Percentiles rank a stretch among this genome's conserved stretches.
Conservation (phyloP, 1,140 invertebrate species). For the Zaprionus lachaisei region DNA sequence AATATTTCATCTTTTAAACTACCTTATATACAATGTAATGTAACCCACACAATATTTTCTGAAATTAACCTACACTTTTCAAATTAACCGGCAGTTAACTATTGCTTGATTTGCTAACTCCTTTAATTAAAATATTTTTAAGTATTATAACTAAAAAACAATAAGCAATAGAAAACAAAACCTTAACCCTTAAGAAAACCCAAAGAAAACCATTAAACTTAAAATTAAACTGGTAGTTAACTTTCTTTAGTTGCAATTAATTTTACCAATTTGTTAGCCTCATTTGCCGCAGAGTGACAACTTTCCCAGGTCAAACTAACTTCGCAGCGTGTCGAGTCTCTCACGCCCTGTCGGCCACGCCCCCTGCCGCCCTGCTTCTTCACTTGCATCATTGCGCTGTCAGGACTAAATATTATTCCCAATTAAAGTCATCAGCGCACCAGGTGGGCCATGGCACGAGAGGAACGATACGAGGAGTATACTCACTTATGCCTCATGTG, state of each 20-base stretch:
- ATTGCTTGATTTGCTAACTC: not conserved
- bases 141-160: not conserved
- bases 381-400: conserved; percentile 14
- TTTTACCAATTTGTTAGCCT: not conserved
- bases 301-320: conserved; percentile 13
- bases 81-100: not conserved
- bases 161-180: not conserved
- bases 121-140: not conserved
- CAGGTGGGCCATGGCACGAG: conserved; percentile 63
- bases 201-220: no score
- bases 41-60: not conserved
- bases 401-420: conserved; percentile 84
- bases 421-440: conserved; percentile 84
- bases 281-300: not conserved
- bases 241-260: not conserved
- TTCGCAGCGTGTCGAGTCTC: not conserved
- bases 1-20: not conserved
- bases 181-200: not conserved
- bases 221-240: not conserved
- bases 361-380: conserved; percentile 12
- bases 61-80: not conserved
- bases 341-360: conserved; percentile 1
- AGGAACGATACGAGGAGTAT: conserved; percentile 5
- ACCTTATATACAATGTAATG: not conserved
- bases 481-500: conserved; percentile 15